These are phyloP conservation scores for Marcusenius ussheri DNA, from an alignment of 2,113 vertebrate genomes.

Conservation along the genomic window DNA sequence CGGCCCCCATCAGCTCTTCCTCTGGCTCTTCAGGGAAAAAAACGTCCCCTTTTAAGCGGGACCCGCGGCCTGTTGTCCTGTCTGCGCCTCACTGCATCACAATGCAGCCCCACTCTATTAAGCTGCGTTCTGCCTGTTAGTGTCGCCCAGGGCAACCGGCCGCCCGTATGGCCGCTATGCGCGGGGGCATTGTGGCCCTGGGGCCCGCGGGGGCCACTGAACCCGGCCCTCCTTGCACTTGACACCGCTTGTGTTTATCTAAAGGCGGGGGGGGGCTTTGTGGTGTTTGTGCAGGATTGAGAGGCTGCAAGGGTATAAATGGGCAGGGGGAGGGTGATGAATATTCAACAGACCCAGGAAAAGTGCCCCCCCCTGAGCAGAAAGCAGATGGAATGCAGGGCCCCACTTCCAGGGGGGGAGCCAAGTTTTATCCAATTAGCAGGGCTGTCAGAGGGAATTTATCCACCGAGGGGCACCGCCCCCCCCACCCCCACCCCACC, in stretches of 20 bases:
- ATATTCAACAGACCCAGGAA: slow-evolving; percentile 86
- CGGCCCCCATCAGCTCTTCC: slow-evolving; percentile 68
- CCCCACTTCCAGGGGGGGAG: slow-evolving; percentile 67
- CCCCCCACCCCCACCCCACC: slow-evolving; percentile 38
- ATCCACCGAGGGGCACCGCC: slow-evolving; percentile 63
- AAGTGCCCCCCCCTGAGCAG: slow-evolving; percentile 46
- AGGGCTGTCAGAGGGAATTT: slow-evolving; percentile 99
- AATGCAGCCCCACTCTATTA: slow-evolving; percentile 99
- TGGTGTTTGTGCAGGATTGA: slow-evolving; percentile 62
- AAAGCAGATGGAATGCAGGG: slow-evolving; percentile 71
- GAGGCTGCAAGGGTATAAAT: slow-evolving; percentile 17
- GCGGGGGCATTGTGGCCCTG: slow-evolving; percentile 76
- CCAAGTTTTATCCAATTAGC: slow-evolving; percentile 93
- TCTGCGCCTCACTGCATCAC: slow-evolving; percentile 94
- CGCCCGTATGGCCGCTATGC: slow-evolving; percentile 95
- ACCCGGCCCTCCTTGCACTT: slow-evolving; percentile 87
- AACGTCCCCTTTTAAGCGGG: slow-evolving; percentile 66
- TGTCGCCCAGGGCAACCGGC: slow-evolving; percentile 92
- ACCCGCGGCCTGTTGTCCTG: slow-evolving; percentile 76
- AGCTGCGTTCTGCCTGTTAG: slow-evolving; percentile 99
- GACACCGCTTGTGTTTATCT: slow-evolving; percentile 99
- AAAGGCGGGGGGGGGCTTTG: slow-evolving; percentile 74
- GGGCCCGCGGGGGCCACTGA: slow-evolving; percentile 80
- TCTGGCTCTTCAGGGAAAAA: slow-evolving; percentile 64
- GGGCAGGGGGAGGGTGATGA: slow-evolving; percentile 56